A percentile compares a stretch with the other conserved stretches of the same genome.
Evolutionary conservation across 2,888 invertebrate genomes (phyloP).

Genomic region (Neoitamus cyanurus): DNA sequence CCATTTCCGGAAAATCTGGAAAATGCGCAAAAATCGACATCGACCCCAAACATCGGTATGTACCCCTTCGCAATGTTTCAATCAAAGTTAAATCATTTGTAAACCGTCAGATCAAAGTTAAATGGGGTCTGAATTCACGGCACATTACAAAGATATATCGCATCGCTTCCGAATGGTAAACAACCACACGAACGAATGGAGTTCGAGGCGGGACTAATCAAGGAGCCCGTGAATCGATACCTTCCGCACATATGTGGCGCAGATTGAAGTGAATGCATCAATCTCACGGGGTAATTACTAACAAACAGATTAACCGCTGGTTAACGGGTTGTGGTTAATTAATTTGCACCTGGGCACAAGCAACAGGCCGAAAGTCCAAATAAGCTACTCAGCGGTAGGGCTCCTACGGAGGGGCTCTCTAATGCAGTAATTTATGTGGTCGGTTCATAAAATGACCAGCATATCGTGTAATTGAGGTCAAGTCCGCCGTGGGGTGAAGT

Average conservation of each 20-base stretch:
- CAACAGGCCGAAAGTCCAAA: conserved; percentile 48
- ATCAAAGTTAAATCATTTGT: conserved; percentile 50
- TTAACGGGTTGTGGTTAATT: conserved; percentile 52
- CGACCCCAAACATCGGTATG: background rate
- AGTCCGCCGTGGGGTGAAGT: conserved; percentile 45
- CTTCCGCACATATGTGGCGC: background rate
- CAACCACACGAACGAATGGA: conserved; percentile 48
- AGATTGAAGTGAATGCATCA: conserved; percentile 15
- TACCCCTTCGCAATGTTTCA: background rate
- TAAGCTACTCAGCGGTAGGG: background rate
- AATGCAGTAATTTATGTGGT: conserved; percentile 53
- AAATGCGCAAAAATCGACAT: background rate
- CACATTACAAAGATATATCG: conserved; percentile 48
- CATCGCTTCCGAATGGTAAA: conserved; percentile 24
- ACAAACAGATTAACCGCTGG: conserved; percentile 51
- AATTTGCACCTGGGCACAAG: conserved; percentile 50
- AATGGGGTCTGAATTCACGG: conserved; percentile 49
- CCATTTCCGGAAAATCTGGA: background rate
- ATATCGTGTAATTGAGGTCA: conserved; percentile 53
- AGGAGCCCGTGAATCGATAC: background rate
- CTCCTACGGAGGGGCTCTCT: conserved; percentile 26
- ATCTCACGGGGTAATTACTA: conserved; percentile 38
- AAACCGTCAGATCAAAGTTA: conserved; percentile 51
- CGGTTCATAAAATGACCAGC: conserved; percentile 52
- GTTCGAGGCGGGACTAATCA: conserved; percentile 29